phyloP scores from a whole-genome alignment of 2,113 vertebrate genomes.

The Corythaixoides concolor region DNA sequence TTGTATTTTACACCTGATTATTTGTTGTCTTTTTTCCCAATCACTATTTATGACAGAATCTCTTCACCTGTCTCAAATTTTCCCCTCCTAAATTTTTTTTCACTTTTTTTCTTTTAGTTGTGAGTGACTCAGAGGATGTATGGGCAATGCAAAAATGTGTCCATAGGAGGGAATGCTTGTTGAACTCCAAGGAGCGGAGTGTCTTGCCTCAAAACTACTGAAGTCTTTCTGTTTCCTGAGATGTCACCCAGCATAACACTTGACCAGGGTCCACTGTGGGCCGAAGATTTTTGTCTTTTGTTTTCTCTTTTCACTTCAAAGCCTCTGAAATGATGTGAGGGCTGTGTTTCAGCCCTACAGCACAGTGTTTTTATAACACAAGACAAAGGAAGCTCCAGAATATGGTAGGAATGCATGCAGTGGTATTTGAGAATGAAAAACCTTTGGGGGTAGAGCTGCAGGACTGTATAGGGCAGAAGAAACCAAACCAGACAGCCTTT shows the following conservation, averaged over 20 bases:
- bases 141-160: background rate
- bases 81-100: background rate
- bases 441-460: background rate
- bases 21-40: background rate
- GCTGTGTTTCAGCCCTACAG: background rate
- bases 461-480: background rate
- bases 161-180: background rate
- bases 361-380: background rate
- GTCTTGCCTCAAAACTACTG: background rate
- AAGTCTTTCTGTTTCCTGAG: background rate
- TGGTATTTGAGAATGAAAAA: background rate
- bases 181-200: background rate
- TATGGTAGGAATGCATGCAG: background rate
- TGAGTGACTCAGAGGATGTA: background rate
- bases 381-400: background rate
- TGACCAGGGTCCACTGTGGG: background rate
- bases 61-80: background rate
- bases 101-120: background rate
- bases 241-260: background rate
- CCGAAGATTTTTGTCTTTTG: background rate
- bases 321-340: background rate
- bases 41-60: background rate
- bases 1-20: background rate
- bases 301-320: background rate
- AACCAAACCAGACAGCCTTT: background rate